Base-by-base conservation (phyloP, 2,113 vertebrate genomes). In the Erythrocercus mccallii region DNA sequence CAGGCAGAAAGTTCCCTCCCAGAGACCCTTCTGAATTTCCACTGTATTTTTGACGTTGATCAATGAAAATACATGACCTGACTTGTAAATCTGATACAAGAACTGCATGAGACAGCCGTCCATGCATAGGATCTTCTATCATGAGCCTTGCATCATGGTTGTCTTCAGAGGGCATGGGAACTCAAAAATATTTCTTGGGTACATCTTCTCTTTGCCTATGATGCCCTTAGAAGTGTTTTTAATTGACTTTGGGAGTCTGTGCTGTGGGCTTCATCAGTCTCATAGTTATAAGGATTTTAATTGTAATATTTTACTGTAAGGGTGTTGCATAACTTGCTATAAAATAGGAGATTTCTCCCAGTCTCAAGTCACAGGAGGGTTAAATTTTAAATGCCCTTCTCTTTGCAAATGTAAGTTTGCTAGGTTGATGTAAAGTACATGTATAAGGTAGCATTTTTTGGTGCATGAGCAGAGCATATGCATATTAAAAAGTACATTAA, bases 311-410 rank as follows among this genome's bases (percentile, higher is more conserved):
- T 66, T 9, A 11, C 17, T 73, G 47, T 17, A 37, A 58, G 27
- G 18, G 6, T 47, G 20, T 47, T 65, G 21, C 10, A 6, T n/a
- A 73, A 24, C 3, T 47, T 81, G 13, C 2, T 28, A 8, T 17
- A 54, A 86, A 80, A 68, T 10, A 60, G 8, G 13, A 7, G 10
- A 15, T 38, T 77, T 11, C 5, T 20, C 14, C 6, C 10, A n/a
- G 0, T 28, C 17, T 28, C 25, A 28, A 24, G 10, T 18, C 7
- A 60, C 4, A 19, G 2, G 11, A n/a, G 5, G 4, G 11, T 66
- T 53, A 48, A 6, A 64, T 61, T 57, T 37, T 57, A 47, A n/a
- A 21, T 40, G 24, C 6, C 58, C 5, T 77, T 65, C 50, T 56
- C 5, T 56, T 68, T 89, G 27, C 24, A 61, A 86, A 57, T 31